phyloP scores from a whole-genome alignment of 2,888 invertebrate genomes.

The Andrena haemorrhoa region DNA sequence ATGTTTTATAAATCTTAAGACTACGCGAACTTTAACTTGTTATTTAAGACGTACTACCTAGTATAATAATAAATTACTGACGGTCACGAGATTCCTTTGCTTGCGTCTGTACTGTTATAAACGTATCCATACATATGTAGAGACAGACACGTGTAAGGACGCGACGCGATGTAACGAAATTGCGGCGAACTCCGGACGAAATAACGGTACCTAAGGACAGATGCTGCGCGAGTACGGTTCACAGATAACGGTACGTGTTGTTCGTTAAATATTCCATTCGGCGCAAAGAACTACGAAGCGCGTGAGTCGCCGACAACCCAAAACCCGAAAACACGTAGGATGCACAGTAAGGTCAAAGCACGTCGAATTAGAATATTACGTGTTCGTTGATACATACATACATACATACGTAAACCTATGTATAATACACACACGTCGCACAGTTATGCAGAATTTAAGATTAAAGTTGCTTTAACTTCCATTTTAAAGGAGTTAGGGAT shows the following conservation, averaged over 20 bases:
- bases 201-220: constrained; percentile 51
- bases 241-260: constrained; percentile 40
- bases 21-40: no score
- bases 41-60: no score
- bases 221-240: constrained; percentile 52
- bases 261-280: constrained; percentile 12
- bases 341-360: not conserved
- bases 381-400: not conserved
- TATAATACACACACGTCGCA: not conserved
- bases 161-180: not conserved
- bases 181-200: not conserved
- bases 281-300: not conserved
- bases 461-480: not conserved
- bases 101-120: no score
- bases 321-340: not conserved
- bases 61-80: no score
- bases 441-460: not conserved
- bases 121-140: no score
- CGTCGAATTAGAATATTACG: constrained; percentile 1
- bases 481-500: not conserved
- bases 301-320: not conserved
- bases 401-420: no score
- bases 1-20: no score
- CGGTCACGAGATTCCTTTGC: no score
- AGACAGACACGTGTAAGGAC: no score